phyloP scores from a whole-genome alignment of 1,140 invertebrate species.

The Cotesia chilonis region DNA sequence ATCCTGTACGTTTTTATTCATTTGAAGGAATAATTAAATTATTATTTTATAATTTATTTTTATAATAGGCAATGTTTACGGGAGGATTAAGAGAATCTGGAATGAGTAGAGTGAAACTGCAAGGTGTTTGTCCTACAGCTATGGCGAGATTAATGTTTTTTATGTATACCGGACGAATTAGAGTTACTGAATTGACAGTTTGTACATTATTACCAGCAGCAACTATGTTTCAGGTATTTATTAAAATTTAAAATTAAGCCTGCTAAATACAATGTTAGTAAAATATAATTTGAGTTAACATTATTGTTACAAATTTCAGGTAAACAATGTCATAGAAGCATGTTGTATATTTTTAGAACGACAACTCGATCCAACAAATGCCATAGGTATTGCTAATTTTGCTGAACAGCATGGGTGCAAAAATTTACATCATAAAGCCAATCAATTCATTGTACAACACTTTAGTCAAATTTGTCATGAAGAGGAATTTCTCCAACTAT shows the following conservation, averaged over 20 bases:
- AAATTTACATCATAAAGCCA: constrained; percentile 84
- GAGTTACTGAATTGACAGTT: constrained; percentile 89
- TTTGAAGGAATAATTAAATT: constrained; percentile 12
- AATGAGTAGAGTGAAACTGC: constrained; percentile 84
- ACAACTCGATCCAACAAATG: constrained; percentile 91
- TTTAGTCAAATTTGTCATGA: constrained; percentile 89
- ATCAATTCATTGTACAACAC: constrained; percentile 89
- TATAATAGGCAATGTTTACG: constrained; percentile 86
- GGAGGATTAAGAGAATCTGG: constrained; percentile 86
- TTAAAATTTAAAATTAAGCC: too few species aligned
- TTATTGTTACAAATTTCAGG: constrained; percentile 61
- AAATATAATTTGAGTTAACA: too few species aligned
- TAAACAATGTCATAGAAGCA: constrained; percentile 88
- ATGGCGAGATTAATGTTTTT: constrained; percentile 86
- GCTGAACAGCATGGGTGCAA: constrained; percentile 90
- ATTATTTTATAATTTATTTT: constrained; percentile 23
- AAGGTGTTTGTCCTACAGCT: constrained; percentile 86
- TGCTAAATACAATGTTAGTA: too few species aligned
- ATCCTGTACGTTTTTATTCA: neutral
- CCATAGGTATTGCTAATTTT: constrained; percentile 91
- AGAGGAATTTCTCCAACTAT: constrained; percentile 89
- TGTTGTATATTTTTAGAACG: constrained; percentile 90
- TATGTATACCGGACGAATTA: constrained; percentile 90
- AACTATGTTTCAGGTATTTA: constrained; percentile 88
- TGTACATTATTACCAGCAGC: constrained; percentile 90